A percentile compares a stretch with the other conserved stretches of the same genome.
These are phyloP conservation scores for Ploceus nigricollis DNA, from an alignment of 2,113 vertebrate species.

Conservation along the genomic window DNA sequence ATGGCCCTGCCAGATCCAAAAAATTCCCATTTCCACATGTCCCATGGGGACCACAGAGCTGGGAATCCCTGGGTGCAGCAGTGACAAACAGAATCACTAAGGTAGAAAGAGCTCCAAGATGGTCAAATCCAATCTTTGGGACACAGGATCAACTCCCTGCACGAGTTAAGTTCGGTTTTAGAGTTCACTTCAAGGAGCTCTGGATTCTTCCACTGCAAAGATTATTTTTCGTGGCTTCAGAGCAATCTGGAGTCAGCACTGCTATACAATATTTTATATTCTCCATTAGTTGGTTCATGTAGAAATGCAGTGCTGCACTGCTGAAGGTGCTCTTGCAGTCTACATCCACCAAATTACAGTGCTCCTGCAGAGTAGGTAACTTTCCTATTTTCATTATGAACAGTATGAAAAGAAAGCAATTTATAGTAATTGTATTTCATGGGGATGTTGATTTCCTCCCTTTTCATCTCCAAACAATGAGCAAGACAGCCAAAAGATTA, in stretches of 20 bases:
- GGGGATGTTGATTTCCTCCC: constrained; percentile 63
- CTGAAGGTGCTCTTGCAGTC: not conserved
- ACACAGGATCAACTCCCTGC: not conserved
- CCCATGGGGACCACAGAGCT: not conserved
- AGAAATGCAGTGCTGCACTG: not conserved
- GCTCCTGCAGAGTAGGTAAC: not conserved
- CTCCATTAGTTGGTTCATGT: not conserved
- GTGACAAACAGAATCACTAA: not conserved
- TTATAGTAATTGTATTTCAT: constrained; percentile 46
- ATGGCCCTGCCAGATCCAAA: not conserved
- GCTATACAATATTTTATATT: not conserved
- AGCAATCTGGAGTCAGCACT: not conserved
- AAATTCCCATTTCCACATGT: not conserved
- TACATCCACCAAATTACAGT: not conserved
- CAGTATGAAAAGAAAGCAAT: constrained; percentile 15
- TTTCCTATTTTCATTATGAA: constrained; percentile 4
- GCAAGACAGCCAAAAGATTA: constrained; percentile 61
- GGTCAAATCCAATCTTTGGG: rapidly evolving
- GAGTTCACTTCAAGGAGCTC: not conserved
- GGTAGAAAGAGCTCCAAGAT: not conserved
- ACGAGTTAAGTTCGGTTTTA: not conserved
- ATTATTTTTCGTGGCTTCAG: not conserved
- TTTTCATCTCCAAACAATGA: constrained; percentile 78
- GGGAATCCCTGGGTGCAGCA: not conserved
- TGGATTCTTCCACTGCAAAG: not conserved